A percentile compares a stretch with the other conserved stretches of the same genome.
These are phyloP conservation scores for Lanius ludovicianus DNA, from an alignment of 2,113 vertebrate species.

Conservation along the genomic window DNA sequence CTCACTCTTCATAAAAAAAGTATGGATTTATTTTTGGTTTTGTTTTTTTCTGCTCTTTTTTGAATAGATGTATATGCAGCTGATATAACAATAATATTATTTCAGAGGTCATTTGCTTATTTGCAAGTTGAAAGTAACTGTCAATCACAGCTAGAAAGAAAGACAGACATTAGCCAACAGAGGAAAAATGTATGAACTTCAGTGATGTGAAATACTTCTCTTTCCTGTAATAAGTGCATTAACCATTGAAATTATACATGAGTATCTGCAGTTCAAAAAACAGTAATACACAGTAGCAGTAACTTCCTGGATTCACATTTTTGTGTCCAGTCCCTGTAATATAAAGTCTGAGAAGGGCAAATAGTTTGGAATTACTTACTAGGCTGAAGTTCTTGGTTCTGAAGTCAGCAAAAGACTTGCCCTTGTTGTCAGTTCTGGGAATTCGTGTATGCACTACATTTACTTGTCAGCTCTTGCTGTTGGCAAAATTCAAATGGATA, in stretches of 20 bases:
- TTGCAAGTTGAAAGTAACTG: not conserved
- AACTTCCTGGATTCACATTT: not conserved
- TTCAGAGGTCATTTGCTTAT: not conserved
- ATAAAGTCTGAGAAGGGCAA: not conserved
- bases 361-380: not conserved
- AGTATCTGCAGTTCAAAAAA: not conserved
- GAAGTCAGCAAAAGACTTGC: conserved; percentile 1
- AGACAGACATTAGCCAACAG: not conserved
- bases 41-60: not conserved
- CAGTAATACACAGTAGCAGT: accelerated
- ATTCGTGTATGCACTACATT: accelerated
- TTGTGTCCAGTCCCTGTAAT: not conserved
- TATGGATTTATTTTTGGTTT: not conserved
- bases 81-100: not conserved
- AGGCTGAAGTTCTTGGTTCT: not conserved
- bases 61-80: not conserved
- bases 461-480: not conserved
- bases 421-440: conserved; percentile 1
- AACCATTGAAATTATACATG: not conserved
- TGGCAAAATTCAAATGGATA: conserved; percentile 31
- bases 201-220: not conserved
- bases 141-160: not conserved
- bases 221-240: not conserved
- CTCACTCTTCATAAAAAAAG: not conserved
- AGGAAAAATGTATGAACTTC: not conserved